Percentiles rank a stretch among this genome's conserved stretches.
Evolutionary conservation across 2,113 vertebrate genomes (phyloP).

Genomic region (Elephantulus edwardii): DNA sequence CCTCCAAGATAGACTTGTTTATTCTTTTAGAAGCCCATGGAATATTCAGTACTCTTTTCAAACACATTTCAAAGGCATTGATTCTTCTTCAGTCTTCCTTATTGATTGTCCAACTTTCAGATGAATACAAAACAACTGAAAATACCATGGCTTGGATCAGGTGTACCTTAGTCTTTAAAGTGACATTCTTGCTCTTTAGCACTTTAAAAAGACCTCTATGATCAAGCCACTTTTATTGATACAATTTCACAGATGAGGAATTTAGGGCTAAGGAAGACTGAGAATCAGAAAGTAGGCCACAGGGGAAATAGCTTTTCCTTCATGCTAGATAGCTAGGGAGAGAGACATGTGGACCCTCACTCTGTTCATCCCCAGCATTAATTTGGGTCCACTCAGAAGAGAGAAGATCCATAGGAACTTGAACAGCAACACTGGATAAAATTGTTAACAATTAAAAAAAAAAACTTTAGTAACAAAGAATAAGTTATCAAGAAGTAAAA

Average conservation of each 20-base stretch:
- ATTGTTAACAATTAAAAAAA: background rate
- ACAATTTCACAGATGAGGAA: background rate
- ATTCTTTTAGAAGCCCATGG: too few species aligned
- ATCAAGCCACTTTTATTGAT: background rate
- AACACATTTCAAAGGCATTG: too few species aligned
- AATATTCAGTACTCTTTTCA: too few species aligned
- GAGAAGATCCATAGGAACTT: background rate
- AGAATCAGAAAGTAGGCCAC: background rate
- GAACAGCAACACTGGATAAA: background rate
- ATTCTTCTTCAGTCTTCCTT: too few species aligned
- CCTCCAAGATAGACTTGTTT: too few species aligned
- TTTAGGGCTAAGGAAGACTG: background rate
- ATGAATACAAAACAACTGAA: too few species aligned
- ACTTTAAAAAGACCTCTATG: background rate
- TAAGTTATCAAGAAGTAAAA: background rate
- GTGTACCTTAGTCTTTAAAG: too few species aligned
- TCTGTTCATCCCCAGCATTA: background rate
- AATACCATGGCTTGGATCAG: too few species aligned
- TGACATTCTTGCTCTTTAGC: too few species aligned
- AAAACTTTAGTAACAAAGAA: background rate
- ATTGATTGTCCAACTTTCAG: too few species aligned
- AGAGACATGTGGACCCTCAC: background rate
- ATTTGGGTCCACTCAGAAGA: background rate
- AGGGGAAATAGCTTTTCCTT: background rate
- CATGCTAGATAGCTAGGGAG: background rate